A percentile compares a stretch with the other conserved stretches of the same genome.
These are phyloP conservation scores for Drosophila subsilvestris DNA, from an alignment of 2,888 invertebrate genomes.

Conservation along the genomic window DNA sequence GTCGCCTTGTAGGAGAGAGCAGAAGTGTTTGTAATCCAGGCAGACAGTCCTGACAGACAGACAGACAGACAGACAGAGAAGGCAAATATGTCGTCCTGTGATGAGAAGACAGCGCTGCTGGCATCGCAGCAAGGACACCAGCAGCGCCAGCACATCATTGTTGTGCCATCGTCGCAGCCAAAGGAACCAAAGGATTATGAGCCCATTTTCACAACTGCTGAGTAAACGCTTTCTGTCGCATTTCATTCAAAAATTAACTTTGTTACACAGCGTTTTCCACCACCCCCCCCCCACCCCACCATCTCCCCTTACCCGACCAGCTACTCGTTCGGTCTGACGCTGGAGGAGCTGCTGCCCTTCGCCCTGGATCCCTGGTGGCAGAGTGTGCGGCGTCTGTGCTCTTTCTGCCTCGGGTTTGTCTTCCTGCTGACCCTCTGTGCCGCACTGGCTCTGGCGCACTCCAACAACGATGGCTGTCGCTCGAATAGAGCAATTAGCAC, in stretches of 20 bases:
- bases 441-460: conserved; percentile 83
- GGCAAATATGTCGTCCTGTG: conserved; percentile 73
- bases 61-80: conserved; percentile 24
- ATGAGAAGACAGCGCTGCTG: conserved; percentile 73
- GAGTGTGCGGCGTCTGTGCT: conserved; percentile 84
- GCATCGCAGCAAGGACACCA: conserved; percentile 53
- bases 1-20: not conserved
- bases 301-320: conserved; percentile 51
- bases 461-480: conserved; percentile 51
- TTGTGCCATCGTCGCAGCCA: conserved; percentile 43
- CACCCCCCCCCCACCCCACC: not conserved
- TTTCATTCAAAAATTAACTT: conserved; percentile 77
- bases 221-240: conserved; percentile 76
- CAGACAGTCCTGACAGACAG: conserved; percentile 32
- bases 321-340: conserved; percentile 82
- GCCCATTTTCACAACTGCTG: conserved; percentile 71
- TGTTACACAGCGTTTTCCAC: conserved; percentile 24
- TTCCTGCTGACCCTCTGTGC: conserved; percentile 85
- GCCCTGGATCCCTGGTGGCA: conserved; percentile 85
- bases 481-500: conserved; percentile 41
- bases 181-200: conserved; percentile 73
- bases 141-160: conserved; percentile 64
- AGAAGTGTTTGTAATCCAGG: conserved; percentile 61
- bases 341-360: conserved; percentile 85
- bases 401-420: conserved; percentile 85